These are phyloP conservation scores for Gryllus longicercus DNA, from an alignment of 2,888 invertebrate genomes.

Conservation along the genomic window DNA sequence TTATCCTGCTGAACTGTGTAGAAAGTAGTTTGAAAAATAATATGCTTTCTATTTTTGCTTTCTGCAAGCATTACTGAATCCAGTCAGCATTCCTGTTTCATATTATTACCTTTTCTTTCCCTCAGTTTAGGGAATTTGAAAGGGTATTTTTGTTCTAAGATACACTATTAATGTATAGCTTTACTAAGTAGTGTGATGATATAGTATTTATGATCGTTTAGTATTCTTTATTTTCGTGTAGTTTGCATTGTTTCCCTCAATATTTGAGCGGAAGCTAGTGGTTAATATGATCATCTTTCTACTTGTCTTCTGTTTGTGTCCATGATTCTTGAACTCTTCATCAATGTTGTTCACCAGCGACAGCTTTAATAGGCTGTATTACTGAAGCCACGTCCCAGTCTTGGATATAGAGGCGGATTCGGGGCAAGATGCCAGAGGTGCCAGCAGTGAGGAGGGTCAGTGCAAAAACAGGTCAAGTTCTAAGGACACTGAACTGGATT, in stretches of 20 bases:
- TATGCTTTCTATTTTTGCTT: no score
- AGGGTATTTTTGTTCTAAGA: neutral
- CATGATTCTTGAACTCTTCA: neutral
- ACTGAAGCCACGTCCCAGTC: conserved; percentile 10
- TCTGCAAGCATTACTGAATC: neutral
- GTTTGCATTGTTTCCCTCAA: neutral
- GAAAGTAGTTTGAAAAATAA: neutral
- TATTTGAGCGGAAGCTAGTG: neutral
- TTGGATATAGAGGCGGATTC: neutral
- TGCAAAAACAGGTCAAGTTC: neutral
- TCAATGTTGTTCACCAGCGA: conserved; percentile 17
- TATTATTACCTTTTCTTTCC: neutral
- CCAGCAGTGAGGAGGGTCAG: neutral
- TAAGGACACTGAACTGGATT: neutral
- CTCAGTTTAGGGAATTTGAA: neutral
- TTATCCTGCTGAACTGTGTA: neutral
- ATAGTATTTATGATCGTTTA: no score
- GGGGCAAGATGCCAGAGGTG: neutral
- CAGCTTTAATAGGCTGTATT: neutral
- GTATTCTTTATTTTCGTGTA: neutral
- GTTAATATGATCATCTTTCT: neutral
- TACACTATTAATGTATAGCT: no score
- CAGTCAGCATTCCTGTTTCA: neutral
- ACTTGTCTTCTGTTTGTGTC: neutral
- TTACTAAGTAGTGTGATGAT: no score